phyloP scores from a whole-genome alignment of 2,113 vertebrate genomes.

The Clarias gariepinus region DNA sequence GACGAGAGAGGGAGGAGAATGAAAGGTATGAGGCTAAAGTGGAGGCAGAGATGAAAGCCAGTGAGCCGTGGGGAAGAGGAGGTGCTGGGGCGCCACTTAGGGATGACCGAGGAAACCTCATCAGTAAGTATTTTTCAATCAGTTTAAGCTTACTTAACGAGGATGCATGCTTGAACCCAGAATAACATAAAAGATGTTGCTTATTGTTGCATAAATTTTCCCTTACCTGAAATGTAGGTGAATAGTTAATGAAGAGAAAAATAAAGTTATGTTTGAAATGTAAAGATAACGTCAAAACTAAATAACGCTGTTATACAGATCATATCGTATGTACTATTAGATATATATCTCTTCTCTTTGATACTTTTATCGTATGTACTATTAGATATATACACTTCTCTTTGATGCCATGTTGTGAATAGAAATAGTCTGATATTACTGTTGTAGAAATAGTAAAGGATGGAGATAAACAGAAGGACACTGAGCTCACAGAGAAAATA shows the following conservation, averaged over 20 bases:
- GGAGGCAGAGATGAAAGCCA: slow-evolving; percentile 82
- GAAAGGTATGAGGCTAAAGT: slow-evolving; percentile 80
- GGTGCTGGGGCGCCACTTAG: slow-evolving; percentile 88
- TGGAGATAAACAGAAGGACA: not conserved
- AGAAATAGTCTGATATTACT: too few species aligned
- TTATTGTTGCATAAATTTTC: not conserved
- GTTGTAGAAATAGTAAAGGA: not conserved
- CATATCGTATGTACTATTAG: too few species aligned
- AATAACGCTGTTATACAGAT: too few species aligned
- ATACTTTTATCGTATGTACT: too few species aligned
- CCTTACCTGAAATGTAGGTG: not conserved
- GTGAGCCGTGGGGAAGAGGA: slow-evolving; percentile 89
- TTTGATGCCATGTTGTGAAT: too few species aligned
- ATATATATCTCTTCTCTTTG: too few species aligned
- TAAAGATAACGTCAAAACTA: too few species aligned
- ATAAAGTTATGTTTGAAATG: not conserved
- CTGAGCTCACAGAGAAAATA: not conserved
- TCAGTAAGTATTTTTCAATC: slow-evolving; percentile 74
- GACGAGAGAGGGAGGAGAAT: slow-evolving; percentile 78
- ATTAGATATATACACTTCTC: too few species aligned
- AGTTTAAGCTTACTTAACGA: slow-evolving; percentile 66
- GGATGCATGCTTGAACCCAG: slow-evolving; percentile 78
- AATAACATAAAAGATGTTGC: slow-evolving; percentile 69
- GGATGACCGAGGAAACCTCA: slow-evolving; percentile 84
- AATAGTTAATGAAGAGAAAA: not conserved